phyloP scores from a whole-genome alignment of 2,113 vertebrate genomes.

The Muntiacus muntjak region DNA sequence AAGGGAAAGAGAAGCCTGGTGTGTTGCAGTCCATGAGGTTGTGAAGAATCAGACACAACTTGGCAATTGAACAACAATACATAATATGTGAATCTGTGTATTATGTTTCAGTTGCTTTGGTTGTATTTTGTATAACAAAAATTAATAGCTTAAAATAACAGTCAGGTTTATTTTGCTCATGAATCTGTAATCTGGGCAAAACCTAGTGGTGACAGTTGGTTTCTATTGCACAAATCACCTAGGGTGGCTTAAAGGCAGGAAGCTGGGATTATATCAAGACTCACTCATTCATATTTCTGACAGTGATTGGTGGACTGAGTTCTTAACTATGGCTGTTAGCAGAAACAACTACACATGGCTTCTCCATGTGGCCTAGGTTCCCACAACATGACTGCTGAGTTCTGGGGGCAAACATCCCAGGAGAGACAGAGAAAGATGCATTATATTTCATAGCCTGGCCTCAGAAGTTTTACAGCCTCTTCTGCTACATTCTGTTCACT shows the following conservation, averaged over 20 bases:
- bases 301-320: neutral
- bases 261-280: neutral
- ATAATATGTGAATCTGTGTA: neutral
- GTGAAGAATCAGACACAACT: neutral
- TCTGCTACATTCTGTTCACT: neutral
- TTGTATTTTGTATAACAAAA: neutral
- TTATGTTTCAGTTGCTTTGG: neutral
- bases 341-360: neutral
- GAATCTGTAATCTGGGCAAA: neutral
- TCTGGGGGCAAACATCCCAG: neutral
- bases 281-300: neutral
- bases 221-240: neutral
- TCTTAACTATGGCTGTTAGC: neutral
- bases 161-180: neutral
- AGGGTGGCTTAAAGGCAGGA: neutral
- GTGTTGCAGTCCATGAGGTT: neutral
- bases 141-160: neutral
- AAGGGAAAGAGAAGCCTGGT: neutral
- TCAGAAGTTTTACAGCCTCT: neutral
- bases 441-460: neutral
- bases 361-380: neutral
- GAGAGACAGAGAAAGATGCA: neutral
- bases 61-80: neutral
- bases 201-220: neutral
- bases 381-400: neutral